Base-by-base conservation (phyloP, 2,113 vertebrate species). In the Parotia lawesii region DNA sequence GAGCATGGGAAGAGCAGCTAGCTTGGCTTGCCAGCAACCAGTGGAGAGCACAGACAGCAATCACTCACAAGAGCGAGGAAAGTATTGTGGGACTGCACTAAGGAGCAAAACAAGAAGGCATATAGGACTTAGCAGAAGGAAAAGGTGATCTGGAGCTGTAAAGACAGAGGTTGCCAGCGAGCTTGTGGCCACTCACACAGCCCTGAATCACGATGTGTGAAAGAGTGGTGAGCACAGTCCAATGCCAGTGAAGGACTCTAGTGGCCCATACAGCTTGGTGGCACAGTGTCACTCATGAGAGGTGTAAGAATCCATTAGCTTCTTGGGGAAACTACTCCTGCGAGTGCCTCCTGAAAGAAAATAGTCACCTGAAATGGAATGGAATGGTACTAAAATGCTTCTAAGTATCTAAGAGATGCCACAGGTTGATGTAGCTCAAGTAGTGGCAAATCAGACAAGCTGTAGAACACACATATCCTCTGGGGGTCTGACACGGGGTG, bases 171-270 rank as follows among this genome's bases (percentile, higher is more conserved):
- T 47, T 60, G 14, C 16, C 38, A 71, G 16, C 0, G 0, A 27
- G 17, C 6, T 48, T 27, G 48, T 78, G n/a, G 27, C 38, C 66
- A 25, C 27, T n/a, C 48, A 65, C 33, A 35, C 19, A 61, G 54
- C 6, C 40, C 40, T 51, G 64, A 70, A 73, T 48, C n/a, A 31
- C 4, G 1, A 5, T 15, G 7, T 4, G 1, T 1, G 15, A 51
- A 57, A 72, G 40, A 35, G n/a, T 27, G 45, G 37, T 48, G 58
- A 42, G 53, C 71, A 76, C n/a, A 75, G 66, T 27, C 38, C 12
- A 0, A 37, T 65, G 45, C 22, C 50, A 29, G 2, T 22, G 72
- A n/a, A 69, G 45, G 60, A 61, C 15, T 20, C 22, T 37, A 48
- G 42, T 72, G 40, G 62, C 20, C 57, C 58, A 38, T 40, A 47